A percentile compares a stretch with the other conserved stretches of the same genome.
Evolutionary conservation across 2,888 invertebrate species (phyloP).

Genomic region (Gymnocheta viridis): DNA sequence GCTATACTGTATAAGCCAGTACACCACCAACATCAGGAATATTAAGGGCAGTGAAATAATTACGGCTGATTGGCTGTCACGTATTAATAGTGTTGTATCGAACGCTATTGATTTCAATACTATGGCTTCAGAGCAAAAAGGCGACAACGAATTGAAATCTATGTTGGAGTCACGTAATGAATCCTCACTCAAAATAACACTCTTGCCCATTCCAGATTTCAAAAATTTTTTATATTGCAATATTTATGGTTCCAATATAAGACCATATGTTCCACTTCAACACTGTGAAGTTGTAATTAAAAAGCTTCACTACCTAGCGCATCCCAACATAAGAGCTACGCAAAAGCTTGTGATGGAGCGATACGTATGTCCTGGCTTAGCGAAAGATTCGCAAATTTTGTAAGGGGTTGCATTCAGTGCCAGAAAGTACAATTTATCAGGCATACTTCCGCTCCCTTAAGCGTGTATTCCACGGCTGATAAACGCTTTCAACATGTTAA

Average conservation of each 20-base stretch:
- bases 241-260: slow-evolving; percentile 25
- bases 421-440: slow-evolving; percentile 39
- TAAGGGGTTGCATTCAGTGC: slow-evolving; percentile 36
- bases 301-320: neutral
- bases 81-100: slow-evolving; percentile 7
- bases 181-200: slow-evolving; percentile 36
- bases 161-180: slow-evolving; percentile 10
- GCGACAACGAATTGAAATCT: too few species aligned
- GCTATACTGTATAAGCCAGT: slow-evolving; percentile 74
- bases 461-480: neutral
- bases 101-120: too few species aligned
- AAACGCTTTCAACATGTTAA: slow-evolving; percentile 78
- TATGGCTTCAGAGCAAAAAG: slow-evolving; percentile 1
- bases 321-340: slow-evolving; percentile 33
- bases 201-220: slow-evolving; percentile 42
- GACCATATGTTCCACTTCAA: slow-evolving; percentile 41
- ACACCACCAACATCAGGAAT: slow-evolving; percentile 34
- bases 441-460: slow-evolving; percentile 18
- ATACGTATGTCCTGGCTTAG: too few species aligned
- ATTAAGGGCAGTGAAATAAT: slow-evolving; percentile 56
- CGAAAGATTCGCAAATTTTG: slow-evolving; percentile 43
- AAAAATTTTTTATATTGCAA: slow-evolving; percentile 58
- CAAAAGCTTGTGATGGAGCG: slow-evolving; percentile 34
- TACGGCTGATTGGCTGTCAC: slow-evolving; percentile 62
- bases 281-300: neutral